A percentile compares a stretch with the other conserved stretches of the same genome.
Evolutionary conservation across 2,888 invertebrate genomes (phyloP).

Genomic region (Diplolepis rosae): DNA sequence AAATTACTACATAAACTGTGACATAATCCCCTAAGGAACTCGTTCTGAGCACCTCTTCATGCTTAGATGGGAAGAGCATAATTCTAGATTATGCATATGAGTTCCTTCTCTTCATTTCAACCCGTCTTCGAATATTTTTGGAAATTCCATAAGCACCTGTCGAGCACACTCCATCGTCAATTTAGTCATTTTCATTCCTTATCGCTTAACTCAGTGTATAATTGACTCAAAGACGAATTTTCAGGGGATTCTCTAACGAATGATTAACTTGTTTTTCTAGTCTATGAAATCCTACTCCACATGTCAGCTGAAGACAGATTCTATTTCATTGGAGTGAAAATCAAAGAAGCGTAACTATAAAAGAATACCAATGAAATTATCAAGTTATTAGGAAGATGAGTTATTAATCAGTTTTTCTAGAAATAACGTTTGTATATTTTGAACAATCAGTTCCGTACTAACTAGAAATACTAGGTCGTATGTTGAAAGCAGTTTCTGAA

Average conservation of each 20-base stretch:
- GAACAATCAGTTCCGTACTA: not conserved
- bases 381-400: too few relatives aligned
- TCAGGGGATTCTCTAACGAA: not conserved
- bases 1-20: not conserved
- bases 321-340: too few relatives aligned
- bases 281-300: not conserved
- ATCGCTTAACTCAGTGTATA: not conserved
- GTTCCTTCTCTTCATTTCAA: constrained; percentile 6
- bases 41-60: not conserved
- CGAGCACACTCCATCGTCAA: not conserved
- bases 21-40: constrained; percentile 14
- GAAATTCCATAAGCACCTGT: not conserved
- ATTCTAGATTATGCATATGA: constrained; percentile 28
- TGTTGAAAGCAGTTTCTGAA: constrained; percentile 17
- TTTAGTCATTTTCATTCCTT: not conserved
- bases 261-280: not conserved
- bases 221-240: constrained; percentile 10
- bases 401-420: too few relatives aligned
- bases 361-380: too few relatives aligned
- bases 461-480: not conserved
- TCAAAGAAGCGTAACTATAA: too few relatives aligned
- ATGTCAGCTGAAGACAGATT: not conserved
- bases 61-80: not conserved
- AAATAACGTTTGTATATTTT: not conserved
- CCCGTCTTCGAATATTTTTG: not conserved